Conservation (phyloP, 2,113 vertebrate species). For the Gila orcuttii region DNA sequence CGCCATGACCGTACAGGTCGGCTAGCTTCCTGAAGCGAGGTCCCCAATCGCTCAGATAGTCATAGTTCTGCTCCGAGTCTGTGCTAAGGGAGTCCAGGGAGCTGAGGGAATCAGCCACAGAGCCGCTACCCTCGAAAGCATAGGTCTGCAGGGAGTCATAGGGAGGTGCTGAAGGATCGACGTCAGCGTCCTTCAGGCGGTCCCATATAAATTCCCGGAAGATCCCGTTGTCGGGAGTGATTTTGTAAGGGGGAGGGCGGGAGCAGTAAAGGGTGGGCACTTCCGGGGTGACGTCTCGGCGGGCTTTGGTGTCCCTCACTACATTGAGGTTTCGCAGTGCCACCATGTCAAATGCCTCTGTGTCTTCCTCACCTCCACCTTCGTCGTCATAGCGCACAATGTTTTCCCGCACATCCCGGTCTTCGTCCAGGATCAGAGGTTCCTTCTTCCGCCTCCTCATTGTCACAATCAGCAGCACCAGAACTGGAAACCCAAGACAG, state of each 20-base stretch:
- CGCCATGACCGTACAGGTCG: conserved; percentile 84
- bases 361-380: conserved; percentile 93
- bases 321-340: conserved; percentile 85
- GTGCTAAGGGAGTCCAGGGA: conserved; percentile 86
- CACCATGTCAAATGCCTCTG: conserved; percentile 90
- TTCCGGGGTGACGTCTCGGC: conserved; percentile 86
- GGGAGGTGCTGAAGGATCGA: conserved; percentile 83
- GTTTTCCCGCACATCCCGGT: conserved; percentile 87
- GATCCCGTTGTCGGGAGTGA: conserved; percentile 83
- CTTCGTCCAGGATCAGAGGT: conserved; percentile 85
- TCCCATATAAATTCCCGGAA: conserved; percentile 90
- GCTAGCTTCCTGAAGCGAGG: conserved; percentile 89
- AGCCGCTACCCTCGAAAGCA: conserved; percentile 85
- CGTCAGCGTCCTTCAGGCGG: conserved; percentile 84
- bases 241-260: conserved; percentile 78
- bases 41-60: conserved; percentile 91
- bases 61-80: conserved; percentile 89
- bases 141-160: conserved; percentile 92
- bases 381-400: conserved; percentile 91
- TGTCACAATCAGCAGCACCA: conserved; percentile 85
- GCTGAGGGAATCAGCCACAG: conserved; percentile 85
- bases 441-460: conserved; percentile 85
- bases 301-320: conserved; percentile 79
- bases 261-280: conserved; percentile 76
- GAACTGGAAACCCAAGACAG: conserved; percentile 70